Conservation (phyloP, 2,797 vertebrate genomes). For the Sebastes itinus region DNA sequence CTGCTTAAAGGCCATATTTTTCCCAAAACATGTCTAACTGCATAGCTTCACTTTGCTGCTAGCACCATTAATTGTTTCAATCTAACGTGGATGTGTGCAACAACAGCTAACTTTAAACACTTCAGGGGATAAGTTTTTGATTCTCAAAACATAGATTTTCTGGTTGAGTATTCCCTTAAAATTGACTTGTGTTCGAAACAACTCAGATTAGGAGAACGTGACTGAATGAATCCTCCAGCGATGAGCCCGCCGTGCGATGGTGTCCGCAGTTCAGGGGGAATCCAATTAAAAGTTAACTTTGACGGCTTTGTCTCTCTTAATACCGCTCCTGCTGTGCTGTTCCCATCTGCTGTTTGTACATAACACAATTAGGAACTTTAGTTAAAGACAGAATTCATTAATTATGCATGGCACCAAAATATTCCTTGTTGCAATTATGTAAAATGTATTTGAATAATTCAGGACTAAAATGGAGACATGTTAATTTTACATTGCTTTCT, state of each 20-base stretch:
- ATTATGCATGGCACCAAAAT: conserved; percentile 45
- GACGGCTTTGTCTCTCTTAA: conserved; percentile 18
- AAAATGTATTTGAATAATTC: conserved; percentile 43
- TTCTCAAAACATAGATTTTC: not conserved
- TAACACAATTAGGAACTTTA: conserved; percentile 60
- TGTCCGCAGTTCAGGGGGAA: conserved; percentile 30
- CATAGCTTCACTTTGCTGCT: not conserved
- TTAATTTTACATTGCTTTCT: not conserved
- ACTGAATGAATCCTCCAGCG: not conserved
- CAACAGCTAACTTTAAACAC: not conserved
- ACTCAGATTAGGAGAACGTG: not conserved
- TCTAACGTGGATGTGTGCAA: not conserved
- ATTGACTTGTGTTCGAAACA: not conserved
- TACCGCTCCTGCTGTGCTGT: conserved; percentile 30
- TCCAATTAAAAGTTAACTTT: conserved; percentile 54
- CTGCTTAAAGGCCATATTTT: not conserved
- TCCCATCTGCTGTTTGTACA: conserved; percentile 64
- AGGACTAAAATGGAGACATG: conserved; percentile 5
- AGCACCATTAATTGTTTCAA: not conserved
- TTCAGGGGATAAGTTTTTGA: not conserved
- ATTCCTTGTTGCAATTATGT: conserved; percentile 37
- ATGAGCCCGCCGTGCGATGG: not conserved
- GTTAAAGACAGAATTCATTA: conserved; percentile 60
- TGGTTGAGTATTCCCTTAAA: not conserved
- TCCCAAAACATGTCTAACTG: not conserved